phyloP scores from a whole-genome alignment of 2,113 vertebrate genomes.

The Suricata suricatta region DNA sequence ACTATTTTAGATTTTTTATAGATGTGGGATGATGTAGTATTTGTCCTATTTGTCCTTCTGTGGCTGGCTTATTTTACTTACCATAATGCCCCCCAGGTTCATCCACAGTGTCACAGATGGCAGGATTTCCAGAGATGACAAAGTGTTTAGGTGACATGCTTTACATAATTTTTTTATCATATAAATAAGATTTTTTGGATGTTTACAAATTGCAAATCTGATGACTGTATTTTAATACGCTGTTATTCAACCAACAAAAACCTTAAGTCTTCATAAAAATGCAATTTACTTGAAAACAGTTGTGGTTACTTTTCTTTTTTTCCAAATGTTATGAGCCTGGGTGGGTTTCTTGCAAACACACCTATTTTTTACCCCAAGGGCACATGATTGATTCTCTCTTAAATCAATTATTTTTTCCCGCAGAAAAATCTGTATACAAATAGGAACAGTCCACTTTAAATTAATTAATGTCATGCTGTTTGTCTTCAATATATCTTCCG shows the following conservation, averaged over 20 bases:
- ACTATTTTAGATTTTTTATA: not conserved
- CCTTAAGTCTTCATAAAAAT: not conserved
- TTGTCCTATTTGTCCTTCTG: not conserved
- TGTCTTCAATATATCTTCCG: slow-evolving; percentile 63
- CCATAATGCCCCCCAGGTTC: not conserved
- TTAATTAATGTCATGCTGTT: slow-evolving; percentile 46
- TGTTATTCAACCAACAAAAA: not conserved
- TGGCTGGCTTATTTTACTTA: not conserved
- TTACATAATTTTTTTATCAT: not conserved
- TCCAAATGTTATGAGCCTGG: not conserved
- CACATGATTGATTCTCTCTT: slow-evolving; percentile 48
- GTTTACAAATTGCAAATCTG: not conserved
- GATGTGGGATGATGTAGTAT: not conserved
- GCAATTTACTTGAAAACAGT: not conserved
- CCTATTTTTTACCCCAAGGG: slow-evolving; percentile 11
- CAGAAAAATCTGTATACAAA: slow-evolving; percentile 30
- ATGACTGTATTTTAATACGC: not conserved
- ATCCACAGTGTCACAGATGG: not conserved
- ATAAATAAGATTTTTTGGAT: not conserved
- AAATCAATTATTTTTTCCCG: slow-evolving; percentile 54
- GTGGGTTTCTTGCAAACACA: slow-evolving; percentile 16
- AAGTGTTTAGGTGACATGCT: not conserved
- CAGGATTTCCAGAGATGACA: not conserved
- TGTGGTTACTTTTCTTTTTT: not conserved
- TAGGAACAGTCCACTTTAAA: slow-evolving; percentile 43